Evolutionary conservation across 2,888 invertebrate genomes (phyloP).

Genomic region (Polydrusus tereticollis): DNA sequence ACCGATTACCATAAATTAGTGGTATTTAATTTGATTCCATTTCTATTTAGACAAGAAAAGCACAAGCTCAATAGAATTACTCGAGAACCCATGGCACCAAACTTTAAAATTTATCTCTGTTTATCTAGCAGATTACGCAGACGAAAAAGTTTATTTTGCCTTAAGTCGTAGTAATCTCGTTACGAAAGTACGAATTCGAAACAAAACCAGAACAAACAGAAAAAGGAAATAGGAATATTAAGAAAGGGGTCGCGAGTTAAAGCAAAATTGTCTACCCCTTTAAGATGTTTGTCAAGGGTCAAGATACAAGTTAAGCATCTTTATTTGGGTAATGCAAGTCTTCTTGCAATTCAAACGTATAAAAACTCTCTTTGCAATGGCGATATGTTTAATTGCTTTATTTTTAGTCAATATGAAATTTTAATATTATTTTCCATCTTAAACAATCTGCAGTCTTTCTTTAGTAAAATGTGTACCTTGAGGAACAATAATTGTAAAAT

Average conservation of each 20-base stretch:
- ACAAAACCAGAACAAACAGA: conserved; percentile 4
- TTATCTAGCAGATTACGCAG: conserved; percentile 1
- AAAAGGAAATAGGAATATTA: not conserved
- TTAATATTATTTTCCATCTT: no score
- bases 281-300: conserved; percentile 1
- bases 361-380: not conserved
- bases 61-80: not conserved
- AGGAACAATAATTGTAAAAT: no score
- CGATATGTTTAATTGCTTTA: not conserved
- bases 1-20: no score
- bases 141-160: conserved; percentile 4
- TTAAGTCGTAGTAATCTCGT: conserved; percentile 1
- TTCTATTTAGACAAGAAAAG: not conserved
- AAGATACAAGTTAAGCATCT: not conserved
- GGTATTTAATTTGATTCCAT: not conserved
- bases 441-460: no score
- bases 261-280: not conserved
- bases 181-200: conserved; percentile 8
- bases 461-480: no score
- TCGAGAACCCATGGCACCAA: not conserved
- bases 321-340: not conserved
- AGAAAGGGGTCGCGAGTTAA: not conserved
- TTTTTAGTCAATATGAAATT: no score
- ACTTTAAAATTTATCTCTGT: conserved; percentile 1
- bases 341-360: not conserved